Conservation (phyloP, 2,113 vertebrate species). For the Oryctolagus cuniculus region DNA sequence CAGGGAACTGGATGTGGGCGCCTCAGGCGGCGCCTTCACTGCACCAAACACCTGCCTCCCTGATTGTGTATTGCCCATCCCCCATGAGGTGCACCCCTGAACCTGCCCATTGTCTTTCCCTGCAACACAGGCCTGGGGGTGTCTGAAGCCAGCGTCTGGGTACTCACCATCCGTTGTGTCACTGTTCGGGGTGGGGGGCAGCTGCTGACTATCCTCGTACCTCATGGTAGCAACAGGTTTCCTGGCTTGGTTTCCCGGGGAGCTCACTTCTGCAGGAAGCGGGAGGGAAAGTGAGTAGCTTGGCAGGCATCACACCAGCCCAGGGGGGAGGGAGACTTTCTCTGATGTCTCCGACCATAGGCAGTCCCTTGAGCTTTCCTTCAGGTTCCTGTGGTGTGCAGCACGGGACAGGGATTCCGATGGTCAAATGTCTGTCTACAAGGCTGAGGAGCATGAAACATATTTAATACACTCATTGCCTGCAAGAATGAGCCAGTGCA, state of each 20-base stretch:
- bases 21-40: no score
- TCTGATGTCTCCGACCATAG: neutral
- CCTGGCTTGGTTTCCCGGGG: constrained; percentile 40
- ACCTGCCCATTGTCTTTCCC: neutral
- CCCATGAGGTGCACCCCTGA: neutral
- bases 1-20: no score
- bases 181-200: neutral
- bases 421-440: neutral
- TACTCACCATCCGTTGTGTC: fast-evolving
- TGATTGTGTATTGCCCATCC: neutral
- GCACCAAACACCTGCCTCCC: no score
- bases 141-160: neutral
- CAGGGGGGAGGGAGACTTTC: neutral
- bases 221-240: neutral
- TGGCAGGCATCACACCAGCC: fast-evolving
- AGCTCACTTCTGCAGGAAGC: constrained; percentile 31
- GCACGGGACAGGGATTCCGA: neutral
- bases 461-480: neutral
- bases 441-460: neutral
- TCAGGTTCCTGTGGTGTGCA: fast-evolving
- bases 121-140: neutral
- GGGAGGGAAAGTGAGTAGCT: neutral
- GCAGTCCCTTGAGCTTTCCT: neutral
- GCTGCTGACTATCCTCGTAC: neutral
- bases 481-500: no score